Base-by-base conservation (phyloP, 1,140 invertebrate genomes). In the Plectus sambesii region DNA sequence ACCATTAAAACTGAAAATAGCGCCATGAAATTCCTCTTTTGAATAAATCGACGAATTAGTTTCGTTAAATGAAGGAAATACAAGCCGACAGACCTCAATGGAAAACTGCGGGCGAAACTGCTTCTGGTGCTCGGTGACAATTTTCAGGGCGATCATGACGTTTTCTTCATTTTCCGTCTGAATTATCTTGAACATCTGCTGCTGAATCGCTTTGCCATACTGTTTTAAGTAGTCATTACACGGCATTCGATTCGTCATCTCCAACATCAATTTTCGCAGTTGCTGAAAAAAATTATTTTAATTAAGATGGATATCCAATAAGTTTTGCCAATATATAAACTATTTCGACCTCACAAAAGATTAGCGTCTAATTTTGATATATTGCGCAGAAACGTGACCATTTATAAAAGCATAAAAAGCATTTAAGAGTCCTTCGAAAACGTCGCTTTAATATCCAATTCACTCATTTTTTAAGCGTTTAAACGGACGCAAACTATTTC, bases 231-330 rank as follows among this genome's bases (percentile, higher is more conserved):
- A 20, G 5, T 43, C 42, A 30, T 33, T 30, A 15, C 19, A 17
- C 19, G 27, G 5, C 24, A 24, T 43, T 20, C 42, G 42, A 5
- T 20, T 23, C 12, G 40, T 43, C 5, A 43, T 43, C 15, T 43
- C 42, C 5, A 43, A 36, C 42, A 43, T 43, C 25, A 43, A 29
- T 15, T 43, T 43, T 5, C 42, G 42, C 15, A 43, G 15, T 43
- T 43, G 42, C 42, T 43, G 17, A 30, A 43, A 9, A 30, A 43
- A 20, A 30, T 5, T 15, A 36, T 5, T 33, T 43, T 20, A 12
- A 23, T 5, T 29, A 43, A 5, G 17, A 20, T 5, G 17, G 27
- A 33, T n/a, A n/a, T n/a, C n/a, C n/a, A n/a, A n/a, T n/a, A n/a
- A n/a, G n/a, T n/a, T n/a, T n/a, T n/a, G n/a, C n/a, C n/a, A n/a